These are phyloP conservation scores for Aphelenchoides besseyi DNA, from an alignment of 1,140 invertebrate species.

Conservation along the genomic window DNA sequence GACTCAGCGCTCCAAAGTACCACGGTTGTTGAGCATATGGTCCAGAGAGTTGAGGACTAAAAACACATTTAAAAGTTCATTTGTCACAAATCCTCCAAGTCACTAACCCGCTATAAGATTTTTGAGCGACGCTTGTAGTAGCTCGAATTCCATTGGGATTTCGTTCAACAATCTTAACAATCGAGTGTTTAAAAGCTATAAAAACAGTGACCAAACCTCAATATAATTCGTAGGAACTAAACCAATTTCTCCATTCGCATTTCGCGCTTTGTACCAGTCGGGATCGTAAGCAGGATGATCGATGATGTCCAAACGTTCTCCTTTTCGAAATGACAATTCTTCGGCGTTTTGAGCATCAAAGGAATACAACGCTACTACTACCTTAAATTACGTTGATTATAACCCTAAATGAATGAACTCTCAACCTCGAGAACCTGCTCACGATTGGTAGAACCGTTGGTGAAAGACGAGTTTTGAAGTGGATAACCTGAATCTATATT, in stretches of 20 bases:
- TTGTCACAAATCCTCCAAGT: too few species aligned
- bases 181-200: constrained; percentile 4
- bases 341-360: constrained; percentile 92
- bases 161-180: constrained; percentile 41
- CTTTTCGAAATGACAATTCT: constrained; percentile 93
- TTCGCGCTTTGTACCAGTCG: constrained; percentile 94
- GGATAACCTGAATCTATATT: constrained; percentile 19
- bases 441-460: background rate
- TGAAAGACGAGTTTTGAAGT: background rate
- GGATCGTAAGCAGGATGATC: constrained; percentile 91
- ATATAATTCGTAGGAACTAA: constrained; percentile 94
- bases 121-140: constrained; percentile 39
- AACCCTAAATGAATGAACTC: constrained; percentile 5
- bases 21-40: constrained; percentile 76
- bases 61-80: constrained; percentile 32
- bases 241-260: constrained; percentile 80
- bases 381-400: constrained; percentile 70
- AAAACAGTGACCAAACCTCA: constrained; percentile 65
- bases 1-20: constrained; percentile 92
- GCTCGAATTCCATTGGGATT: constrained; percentile 30
- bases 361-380: constrained; percentile 87
- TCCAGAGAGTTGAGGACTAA: constrained; percentile 67
- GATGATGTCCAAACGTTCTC: constrained; percentile 65
- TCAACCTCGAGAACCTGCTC: constrained; percentile 36
- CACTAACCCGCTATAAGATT: constrained; percentile 30